A percentile compares a stretch with the other conserved stretches of the same genome.
Evolutionary conservation across 2,797 vertebrate species (phyloP).

Genomic region (Ibycter americanus): DNA sequence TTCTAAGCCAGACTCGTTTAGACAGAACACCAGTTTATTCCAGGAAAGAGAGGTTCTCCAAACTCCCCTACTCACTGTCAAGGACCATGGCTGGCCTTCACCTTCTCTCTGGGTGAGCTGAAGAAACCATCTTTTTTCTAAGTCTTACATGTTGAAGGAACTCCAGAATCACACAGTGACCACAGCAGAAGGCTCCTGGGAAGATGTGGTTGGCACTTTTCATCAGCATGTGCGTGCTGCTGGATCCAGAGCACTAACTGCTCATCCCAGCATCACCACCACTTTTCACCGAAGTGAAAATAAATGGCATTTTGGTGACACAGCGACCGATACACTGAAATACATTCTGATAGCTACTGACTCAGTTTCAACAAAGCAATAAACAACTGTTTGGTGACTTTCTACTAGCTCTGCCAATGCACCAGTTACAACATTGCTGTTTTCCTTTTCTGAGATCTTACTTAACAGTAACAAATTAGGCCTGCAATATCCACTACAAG

Average conservation of each 20-base stretch:
- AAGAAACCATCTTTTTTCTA: not conserved
- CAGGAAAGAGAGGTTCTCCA: not conserved
- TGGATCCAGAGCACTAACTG: not conserved
- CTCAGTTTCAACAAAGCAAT: conserved; percentile 20
- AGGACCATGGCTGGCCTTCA: not conserved
- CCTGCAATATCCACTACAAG: not conserved
- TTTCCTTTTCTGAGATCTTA: not conserved
- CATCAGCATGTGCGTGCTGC: not conserved
- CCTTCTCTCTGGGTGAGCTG: not conserved
- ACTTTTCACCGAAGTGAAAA: not conserved
- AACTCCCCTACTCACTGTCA: not conserved
- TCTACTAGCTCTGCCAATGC: not conserved
- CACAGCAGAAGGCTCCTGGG: not conserved
- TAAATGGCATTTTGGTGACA: not conserved
- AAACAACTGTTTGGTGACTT: conserved; percentile 35
- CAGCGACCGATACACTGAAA: not conserved
- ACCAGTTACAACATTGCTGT: not conserved
- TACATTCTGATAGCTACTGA: not conserved
- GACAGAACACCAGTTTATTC: not conserved
- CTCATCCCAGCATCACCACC: not conserved
- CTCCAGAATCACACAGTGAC: not conserved
- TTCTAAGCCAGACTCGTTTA: not conserved
- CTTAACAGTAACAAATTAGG: not conserved
- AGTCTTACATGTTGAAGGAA: not conserved
- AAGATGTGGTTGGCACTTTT: not conserved